phyloP scores from a whole-genome alignment of 2,888 invertebrate species.

The Epirrhoe tristata region DNA sequence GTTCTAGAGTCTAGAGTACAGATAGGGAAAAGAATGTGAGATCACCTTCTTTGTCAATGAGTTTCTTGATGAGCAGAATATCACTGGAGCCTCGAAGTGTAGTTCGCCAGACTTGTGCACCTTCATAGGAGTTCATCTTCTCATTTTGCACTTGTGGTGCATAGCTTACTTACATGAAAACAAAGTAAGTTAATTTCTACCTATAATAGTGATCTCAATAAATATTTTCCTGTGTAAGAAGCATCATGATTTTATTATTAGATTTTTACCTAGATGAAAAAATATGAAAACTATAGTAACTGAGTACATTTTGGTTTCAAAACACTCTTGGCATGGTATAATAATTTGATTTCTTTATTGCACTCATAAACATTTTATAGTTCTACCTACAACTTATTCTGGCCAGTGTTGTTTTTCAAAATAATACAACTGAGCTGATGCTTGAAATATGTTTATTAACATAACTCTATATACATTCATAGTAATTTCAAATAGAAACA shows the following conservation, averaged over 20 bases:
- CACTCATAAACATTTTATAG: constrained; percentile 36
- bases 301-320: constrained; percentile 20
- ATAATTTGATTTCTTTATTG: constrained; percentile 12
- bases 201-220: no score
- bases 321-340: constrained; percentile 11
- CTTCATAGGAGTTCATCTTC: constrained; percentile 45
- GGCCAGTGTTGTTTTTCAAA: constrained; percentile 36
- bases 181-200: not conserved
- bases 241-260: not conserved
- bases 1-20: no score
- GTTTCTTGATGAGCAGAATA: constrained; percentile 46
- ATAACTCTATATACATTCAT: constrained; percentile 83
- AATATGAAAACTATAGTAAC: constrained; percentile 14
- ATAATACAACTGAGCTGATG: constrained; percentile 61
- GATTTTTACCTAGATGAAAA: constrained; percentile 18
- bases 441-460: constrained; percentile 83
- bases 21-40: no score
- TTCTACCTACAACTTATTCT: constrained; percentile 9
- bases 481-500: constrained; percentile 82
- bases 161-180: constrained; percentile 36
- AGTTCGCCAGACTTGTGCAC: constrained; percentile 58
- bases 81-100: constrained; percentile 43
- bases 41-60: constrained; percentile 51
- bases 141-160: constrained; percentile 25
- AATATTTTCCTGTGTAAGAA: no score